Percentiles rank a stretch among this genome's conserved stretches.
Evolutionary conservation across 2,113 vertebrate species (phyloP).

Genomic region (Falco punctatus): DNA sequence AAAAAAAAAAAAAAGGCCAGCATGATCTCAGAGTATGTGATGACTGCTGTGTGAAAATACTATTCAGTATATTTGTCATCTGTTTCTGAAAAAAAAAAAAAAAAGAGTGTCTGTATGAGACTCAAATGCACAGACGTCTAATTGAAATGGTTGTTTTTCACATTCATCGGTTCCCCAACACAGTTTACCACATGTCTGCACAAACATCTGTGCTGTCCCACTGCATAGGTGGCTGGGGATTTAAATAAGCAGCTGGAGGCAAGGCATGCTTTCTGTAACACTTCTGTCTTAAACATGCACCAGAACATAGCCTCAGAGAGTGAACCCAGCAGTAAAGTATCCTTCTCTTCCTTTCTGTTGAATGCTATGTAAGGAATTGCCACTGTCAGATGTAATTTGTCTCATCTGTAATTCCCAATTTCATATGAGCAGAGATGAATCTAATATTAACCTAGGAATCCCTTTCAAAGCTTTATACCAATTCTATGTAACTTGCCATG

Average conservation of each 20-base stretch:
- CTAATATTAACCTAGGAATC: background rate
- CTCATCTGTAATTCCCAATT: background rate
- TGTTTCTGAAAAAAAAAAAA: background rate
- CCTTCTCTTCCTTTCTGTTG: background rate
- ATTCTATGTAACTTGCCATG: background rate
- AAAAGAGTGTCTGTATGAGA: background rate
- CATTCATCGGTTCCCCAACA: background rate
- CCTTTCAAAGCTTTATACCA: background rate
- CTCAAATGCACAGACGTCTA: background rate
- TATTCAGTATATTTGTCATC: background rate
- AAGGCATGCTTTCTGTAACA: background rate
- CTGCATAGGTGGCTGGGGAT: background rate
- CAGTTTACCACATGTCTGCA: background rate
- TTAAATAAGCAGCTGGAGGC: background rate
- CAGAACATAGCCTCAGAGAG: background rate
- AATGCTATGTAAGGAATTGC: background rate
- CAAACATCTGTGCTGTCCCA: background rate
- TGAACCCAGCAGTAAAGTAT: background rate
- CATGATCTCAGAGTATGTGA: background rate
- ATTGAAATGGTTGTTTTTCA: background rate
- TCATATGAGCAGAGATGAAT: background rate
- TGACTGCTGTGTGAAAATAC: background rate
- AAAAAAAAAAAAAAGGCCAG: background rate
- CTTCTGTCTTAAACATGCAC: background rate
- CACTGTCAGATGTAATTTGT: background rate